A percentile compares a stretch with the other conserved stretches of the same genome.
Evolutionary conservation across 2,797 vertebrate species (phyloP).

Genomic region (Pristis pectinata): DNA sequence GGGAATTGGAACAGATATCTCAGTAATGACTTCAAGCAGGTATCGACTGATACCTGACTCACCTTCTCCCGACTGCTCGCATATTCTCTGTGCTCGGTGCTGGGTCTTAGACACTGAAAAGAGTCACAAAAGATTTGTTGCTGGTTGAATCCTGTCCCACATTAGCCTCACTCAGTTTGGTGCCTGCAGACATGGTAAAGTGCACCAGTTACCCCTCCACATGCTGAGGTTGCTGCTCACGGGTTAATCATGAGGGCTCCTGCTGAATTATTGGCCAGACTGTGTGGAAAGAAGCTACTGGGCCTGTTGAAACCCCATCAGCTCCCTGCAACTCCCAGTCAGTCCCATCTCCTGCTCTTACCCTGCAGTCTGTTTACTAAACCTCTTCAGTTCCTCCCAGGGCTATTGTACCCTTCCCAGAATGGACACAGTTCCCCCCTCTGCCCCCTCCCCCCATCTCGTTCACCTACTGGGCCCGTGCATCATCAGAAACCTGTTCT

Average conservation of each 20-base stretch:
- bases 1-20: background rate
- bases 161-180: no score
- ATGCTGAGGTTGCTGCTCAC: no score
- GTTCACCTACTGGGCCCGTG: background rate
- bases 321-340: background rate
- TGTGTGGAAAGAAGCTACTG: no score
- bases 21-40: background rate
- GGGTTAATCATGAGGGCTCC: background rate
- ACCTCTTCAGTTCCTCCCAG: no score
- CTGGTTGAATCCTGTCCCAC: background rate
- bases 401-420: no score
- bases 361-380: no score
- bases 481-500: slow-evolving; percentile 6
- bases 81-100: background rate
- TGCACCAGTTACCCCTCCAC: background rate
- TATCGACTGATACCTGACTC: background rate
- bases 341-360: background rate
- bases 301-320: no score
- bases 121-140: background rate
- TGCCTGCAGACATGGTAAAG: background rate
- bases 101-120: background rate
- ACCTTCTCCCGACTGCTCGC: background rate
- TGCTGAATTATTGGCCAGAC: background rate
- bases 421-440: background rate
- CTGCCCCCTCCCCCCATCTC: no score